Base-by-base conservation (phyloP, 2,888 invertebrate species). In the Lasioglossum pauxillum region DNA sequence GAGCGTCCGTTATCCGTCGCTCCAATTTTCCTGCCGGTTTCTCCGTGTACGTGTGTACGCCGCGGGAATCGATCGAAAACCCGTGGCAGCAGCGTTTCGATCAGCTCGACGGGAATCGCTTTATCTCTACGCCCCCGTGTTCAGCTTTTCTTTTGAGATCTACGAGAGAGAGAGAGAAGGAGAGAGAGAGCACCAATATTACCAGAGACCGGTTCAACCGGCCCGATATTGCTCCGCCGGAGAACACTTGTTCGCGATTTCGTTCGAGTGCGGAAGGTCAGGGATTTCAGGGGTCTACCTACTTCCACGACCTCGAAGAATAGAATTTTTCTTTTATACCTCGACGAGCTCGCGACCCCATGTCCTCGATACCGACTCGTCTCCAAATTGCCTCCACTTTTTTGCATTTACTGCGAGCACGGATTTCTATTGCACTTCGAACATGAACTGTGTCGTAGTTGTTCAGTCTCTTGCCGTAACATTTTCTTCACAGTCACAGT, bases 1-100 rank as follows among this genome's bases (percentile, higher is more conserved):
- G 35, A 83, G 35, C 31, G 90, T 87, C 87, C 88, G 88, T 90
- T 90, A 90, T 82, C 71, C 82, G 80, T 84, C 86, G 88, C 78
- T 84, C 87, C 87, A 86, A 90, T 90, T 90, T 80, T 81, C 69
- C 79, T 31, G 64, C 75, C 80, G 81, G 78, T 57, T 57, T n/a
- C 57, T 57, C 57, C n/a, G n/a, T 57, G 57, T 57, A 57, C 57
- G 57, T 57, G 57, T 57, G 4, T n/a, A 57, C 64, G 41, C 76
- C 75, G 38, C 85, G 78, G 44, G 57, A 49, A 83, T 87, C 90
- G 89, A 90, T 88, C 83, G 83, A 80, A 86, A 35, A 71, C 73
- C 31, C 64, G 64, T 57, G 27, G 31, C 64, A 64, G 69, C 41
- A 64, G 38, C 75, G 31, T n/a, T 78, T 87, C 87, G 83, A 88